Evolutionary conservation across 2,113 vertebrate genomes (phyloP).

Genomic region (Notothenia coriiceps): DNA sequence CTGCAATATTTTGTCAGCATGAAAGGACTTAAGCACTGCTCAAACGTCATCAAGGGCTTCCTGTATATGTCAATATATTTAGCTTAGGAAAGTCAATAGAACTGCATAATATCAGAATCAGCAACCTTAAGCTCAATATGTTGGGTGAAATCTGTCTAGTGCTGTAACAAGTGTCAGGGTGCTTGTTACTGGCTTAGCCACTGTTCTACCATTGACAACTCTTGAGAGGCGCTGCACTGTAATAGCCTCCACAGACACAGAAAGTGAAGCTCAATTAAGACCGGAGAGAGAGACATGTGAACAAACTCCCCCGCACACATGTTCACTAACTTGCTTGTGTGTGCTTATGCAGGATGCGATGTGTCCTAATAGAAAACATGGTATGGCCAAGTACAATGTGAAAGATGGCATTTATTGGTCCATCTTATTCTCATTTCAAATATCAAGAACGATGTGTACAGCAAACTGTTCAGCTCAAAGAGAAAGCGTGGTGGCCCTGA

Average conservation of each 20-base stretch:
- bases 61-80: constrained; percentile 36
- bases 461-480: constrained; percentile 10
- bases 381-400: too few relatives aligned
- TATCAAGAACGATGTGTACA: background rate
- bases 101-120: constrained; percentile 22
- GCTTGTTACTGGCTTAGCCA: constrained; percentile 5
- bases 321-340: background rate
- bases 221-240: background rate
- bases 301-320: constrained; percentile 15
- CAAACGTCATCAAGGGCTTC: constrained; percentile 43
- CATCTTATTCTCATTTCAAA: constrained; percentile 11
- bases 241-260: constrained; percentile 8
- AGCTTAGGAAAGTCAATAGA: constrained; percentile 33
- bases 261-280: constrained; percentile 28
- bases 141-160: constrained; percentile 34
- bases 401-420: background rate
- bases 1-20: constrained; percentile 24
- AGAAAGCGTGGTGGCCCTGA: background rate
- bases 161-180: background rate
- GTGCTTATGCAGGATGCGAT: background rate
- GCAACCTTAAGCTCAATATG: constrained; percentile 11
- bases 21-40: constrained; percentile 31
- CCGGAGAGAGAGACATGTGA: constrained; percentile 12
- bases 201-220: constrained; percentile 13
- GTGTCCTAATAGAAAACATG: background rate